phyloP scores from a whole-genome alignment of 2,113 vertebrate genomes.

The Theropithecus gelada region DNA sequence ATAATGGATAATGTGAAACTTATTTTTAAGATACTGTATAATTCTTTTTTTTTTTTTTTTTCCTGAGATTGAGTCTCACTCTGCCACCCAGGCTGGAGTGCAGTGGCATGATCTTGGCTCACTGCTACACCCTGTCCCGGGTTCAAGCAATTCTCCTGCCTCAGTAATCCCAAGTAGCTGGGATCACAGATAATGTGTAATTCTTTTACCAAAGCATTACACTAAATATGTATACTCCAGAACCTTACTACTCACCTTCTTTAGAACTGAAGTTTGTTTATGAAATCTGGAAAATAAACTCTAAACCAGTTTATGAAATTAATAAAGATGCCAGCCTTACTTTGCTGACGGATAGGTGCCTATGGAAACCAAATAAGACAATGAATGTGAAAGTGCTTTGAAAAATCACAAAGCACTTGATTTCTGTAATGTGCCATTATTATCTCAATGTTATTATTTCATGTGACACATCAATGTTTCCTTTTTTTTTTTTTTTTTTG shows the following conservation, averaged over 20 bases:
- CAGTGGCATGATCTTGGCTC: no score
- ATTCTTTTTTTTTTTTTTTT: no score
- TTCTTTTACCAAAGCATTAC: background rate
- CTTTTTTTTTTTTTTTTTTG: no score
- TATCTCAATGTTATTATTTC: background rate
- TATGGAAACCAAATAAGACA: background rate
- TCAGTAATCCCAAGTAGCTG: no score
- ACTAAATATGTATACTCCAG: background rate
- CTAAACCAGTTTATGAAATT: background rate
- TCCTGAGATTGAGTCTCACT: no score
- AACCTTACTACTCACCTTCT: background rate
- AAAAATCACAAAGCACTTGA: background rate
- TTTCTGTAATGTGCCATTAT: background rate
- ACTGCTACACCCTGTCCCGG: no score
- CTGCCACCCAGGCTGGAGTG: no score
- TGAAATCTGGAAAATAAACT: background rate
- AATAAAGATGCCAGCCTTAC: background rate
- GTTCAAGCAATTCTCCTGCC: no score
- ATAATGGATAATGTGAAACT: background rate
- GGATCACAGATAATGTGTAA: no score
- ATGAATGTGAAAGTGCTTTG: background rate
- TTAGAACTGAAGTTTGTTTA: background rate
- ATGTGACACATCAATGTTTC: background rate
- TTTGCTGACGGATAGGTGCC: background rate
- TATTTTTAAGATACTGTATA: background rate